Base-by-base conservation (phyloP, 1,140 invertebrate species). In the Physella acuta region DNA sequence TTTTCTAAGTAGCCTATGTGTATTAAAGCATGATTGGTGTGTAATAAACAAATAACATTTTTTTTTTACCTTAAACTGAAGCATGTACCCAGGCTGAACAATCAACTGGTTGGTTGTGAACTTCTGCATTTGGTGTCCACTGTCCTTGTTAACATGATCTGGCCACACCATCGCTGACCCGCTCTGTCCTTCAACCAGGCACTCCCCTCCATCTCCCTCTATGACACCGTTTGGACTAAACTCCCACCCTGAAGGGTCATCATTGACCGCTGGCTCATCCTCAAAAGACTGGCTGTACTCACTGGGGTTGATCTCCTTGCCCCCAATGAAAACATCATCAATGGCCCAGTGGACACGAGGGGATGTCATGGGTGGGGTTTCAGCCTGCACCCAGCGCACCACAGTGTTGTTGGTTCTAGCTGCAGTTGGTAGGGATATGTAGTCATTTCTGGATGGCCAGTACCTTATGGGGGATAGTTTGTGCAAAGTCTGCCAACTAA, bases 251-350 rank as follows among this genome's bases (percentile, higher is more conserved):
- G 58, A 60, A 55, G 73, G 70, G 55, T 73, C 79, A 71, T 66
- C 76, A 67, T 65, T 63, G 75, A 60, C 33, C 62, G 58, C 55
- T 44, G n/a, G 1, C 17, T 75, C 67, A 11, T 74, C 72, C 64
- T 84, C 79, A 77, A 87, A 86, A 16, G 76, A 73, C 36, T 85
- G 80, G 52, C 80, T 71, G 8, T 86, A 75, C 28, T 77, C 56
- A 49, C 81, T 82, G n/a, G 83, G 80, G 73, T 85, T 85, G 56
- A 86, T 85, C 71, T 86, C 84, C 5, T 75, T 78, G 0, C 85
- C 85, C 28, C 85, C 86, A 60, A 87, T 85, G 61, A 79, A 83
- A 30, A 87, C 80, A 74, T 87, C 76, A 71, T 87, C 86, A 11
- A 87, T 53, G 17, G 82, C 76, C 83, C 86, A 86, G 24, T 79